These are phyloP conservation scores for Muschampia plurimacula DNA, from an alignment of 2,888 invertebrate genomes.

Conservation along the genomic window DNA sequence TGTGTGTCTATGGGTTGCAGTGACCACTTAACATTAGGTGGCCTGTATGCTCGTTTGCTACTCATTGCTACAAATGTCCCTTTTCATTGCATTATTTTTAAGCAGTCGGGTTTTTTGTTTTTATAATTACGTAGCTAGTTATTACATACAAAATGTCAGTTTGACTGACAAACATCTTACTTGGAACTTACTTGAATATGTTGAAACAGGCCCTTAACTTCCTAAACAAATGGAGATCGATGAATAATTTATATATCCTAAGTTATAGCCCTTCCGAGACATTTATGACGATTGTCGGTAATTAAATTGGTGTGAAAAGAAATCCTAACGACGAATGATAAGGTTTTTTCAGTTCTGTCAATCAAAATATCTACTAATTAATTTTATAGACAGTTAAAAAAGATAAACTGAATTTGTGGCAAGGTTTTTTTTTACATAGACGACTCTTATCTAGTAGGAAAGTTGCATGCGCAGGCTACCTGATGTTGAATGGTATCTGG, in stretches of 20 bases:
- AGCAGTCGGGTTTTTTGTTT: too few species aligned
- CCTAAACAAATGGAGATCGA: conserved; percentile 24
- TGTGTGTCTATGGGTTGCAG: too few species aligned
- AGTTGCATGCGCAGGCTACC: too few species aligned
- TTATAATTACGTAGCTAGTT: too few species aligned
- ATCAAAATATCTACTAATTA: conserved; percentile 19
- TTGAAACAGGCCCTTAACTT: not conserved
- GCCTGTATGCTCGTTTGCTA: too few species aligned
- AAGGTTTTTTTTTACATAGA: not conserved
- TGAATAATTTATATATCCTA: conserved; percentile 43
- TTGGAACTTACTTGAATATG: not conserved
- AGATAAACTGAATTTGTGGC: conserved; percentile 6
- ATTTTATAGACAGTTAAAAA: conserved; percentile 12
- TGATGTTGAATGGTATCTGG: too few species aligned
- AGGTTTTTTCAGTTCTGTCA: conserved; percentile 22
- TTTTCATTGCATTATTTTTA: too few species aligned
- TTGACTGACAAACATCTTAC: too few species aligned
- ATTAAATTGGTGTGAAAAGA: conserved; percentile 43
- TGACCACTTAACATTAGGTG: too few species aligned
- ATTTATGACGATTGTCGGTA: conserved; percentile 43
- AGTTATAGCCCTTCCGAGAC: conserved; percentile 38
- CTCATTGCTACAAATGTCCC: too few species aligned
- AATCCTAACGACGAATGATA: conserved; percentile 36
- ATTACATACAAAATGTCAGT: too few species aligned
- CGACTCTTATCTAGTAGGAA: too few species aligned